Percentiles rank a stretch among this genome's conserved stretches.
Conservation (phyloP, 2,797 vertebrate genomes). For the Myiotriccus ornatus region DNA sequence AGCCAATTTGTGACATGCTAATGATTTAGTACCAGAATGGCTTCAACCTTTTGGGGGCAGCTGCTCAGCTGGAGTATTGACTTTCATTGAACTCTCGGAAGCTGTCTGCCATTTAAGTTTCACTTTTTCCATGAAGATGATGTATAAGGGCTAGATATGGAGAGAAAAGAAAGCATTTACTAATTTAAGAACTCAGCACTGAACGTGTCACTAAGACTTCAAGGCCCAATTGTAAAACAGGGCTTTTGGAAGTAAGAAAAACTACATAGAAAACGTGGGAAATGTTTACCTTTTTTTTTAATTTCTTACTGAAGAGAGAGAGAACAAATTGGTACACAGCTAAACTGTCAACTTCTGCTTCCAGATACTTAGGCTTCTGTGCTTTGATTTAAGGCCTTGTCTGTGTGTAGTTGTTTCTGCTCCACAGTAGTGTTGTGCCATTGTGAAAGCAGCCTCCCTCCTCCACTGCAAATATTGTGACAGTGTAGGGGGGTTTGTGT, state of each 20-base stretch:
- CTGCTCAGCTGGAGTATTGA: not conserved
- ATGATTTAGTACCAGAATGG: not conserved
- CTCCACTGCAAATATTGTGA: not conserved
- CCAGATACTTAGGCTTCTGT: not conserved
- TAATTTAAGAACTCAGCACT: not conserved
- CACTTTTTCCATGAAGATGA: not conserved
- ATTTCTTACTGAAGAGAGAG: not conserved
- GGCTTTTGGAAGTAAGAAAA: not conserved
- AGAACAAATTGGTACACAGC: not conserved
- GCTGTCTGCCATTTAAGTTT: not conserved
- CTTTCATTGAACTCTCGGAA: not conserved
- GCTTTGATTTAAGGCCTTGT: not conserved
- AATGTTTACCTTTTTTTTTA: not conserved
- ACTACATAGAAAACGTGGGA: not conserved
- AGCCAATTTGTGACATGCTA: not conserved
- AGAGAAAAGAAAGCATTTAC: not conserved
- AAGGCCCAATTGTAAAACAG: not conserved
- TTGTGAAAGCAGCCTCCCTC: not conserved
- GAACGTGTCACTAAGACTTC: not conserved
- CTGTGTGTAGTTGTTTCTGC: not conserved
- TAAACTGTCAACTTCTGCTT: conserved; percentile 1
- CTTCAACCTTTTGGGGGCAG: not conserved
- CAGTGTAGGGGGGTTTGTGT: not conserved
- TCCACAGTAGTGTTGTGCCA: not conserved
- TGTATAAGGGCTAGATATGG: not conserved